Percentiles rank a stretch among this genome's conserved stretches.
Conservation (phyloP, 2,113 vertebrate species). For the Oreochromis niloticus region DNA sequence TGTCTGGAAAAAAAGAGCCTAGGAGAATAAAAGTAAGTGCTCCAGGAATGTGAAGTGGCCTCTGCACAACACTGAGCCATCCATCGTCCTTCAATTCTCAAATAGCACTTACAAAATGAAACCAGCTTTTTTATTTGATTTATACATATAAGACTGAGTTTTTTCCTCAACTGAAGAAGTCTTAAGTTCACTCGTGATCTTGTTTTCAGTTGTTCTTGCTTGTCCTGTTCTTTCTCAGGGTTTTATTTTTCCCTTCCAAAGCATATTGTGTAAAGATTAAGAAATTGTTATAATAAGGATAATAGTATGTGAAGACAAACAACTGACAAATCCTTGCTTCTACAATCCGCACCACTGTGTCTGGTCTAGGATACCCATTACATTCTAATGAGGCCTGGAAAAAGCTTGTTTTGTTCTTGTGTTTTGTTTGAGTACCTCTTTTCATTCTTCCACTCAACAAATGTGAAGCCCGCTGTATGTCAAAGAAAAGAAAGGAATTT, state of each 20-base stretch:
- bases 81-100: neutral
- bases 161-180: neutral
- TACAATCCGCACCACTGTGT: neutral
- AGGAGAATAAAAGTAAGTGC: slow-evolving; percentile 2
- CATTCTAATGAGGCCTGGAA: slow-evolving; percentile 43
- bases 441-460: slow-evolving; percentile 21
- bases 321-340: neutral
- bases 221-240: neutral
- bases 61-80: neutral
- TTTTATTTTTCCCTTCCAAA: neutral
- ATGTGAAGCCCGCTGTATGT: slow-evolving; percentile 6
- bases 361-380: slow-evolving; percentile 11
- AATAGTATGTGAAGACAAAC: slow-evolving; percentile 4
- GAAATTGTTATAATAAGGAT: neutral
- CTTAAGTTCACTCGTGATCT: neutral
- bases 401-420: slow-evolving; percentile 31
- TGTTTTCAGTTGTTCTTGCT: slow-evolving; percentile 1
- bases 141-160: neutral
- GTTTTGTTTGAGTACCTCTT: slow-evolving; percentile 12
- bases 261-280: neutral
- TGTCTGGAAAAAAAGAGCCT: neutral
- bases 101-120: slow-evolving; percentile 19
- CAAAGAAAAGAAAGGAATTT: slow-evolving; percentile 31
- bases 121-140: neutral
- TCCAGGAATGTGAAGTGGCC: slow-evolving; percentile 7